Evolutionary conservation across 1,140 invertebrate species (phyloP).

Genomic region (Ooceraea biroi): DNA sequence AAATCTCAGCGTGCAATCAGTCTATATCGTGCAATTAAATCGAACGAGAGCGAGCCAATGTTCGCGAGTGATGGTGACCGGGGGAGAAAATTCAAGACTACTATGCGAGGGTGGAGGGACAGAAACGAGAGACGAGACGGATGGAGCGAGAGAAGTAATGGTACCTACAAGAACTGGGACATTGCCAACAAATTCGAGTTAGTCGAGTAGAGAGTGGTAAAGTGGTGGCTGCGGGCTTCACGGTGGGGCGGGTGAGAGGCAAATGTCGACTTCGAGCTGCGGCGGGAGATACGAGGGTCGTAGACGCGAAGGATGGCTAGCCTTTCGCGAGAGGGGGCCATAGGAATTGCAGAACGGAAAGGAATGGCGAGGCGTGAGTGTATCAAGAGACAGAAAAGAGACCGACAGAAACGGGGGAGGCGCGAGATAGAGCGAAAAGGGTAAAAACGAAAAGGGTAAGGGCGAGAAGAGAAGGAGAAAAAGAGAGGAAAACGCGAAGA

Average conservation of each 20-base stretch:
- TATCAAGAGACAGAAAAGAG: slow-evolving; percentile 57
- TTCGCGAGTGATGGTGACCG: slow-evolving; percentile 45
- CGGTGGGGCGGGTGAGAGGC: slow-evolving; percentile 71
- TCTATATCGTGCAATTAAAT: slow-evolving; percentile 47
- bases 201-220: slow-evolving; percentile 81
- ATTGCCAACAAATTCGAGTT: slow-evolving; percentile 84
- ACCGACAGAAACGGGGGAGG: slow-evolving; percentile 33
- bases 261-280: slow-evolving; percentile 77
- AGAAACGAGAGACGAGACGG: not conserved
- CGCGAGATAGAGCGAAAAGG: slow-evolving; percentile 46
- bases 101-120: slow-evolving; percentile 2
- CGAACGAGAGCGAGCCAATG: slow-evolving; percentile 39
- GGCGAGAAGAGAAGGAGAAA: slow-evolving; percentile 3
- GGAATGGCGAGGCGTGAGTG: slow-evolving; percentile 62
- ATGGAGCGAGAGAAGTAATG: slow-evolving; percentile 63
- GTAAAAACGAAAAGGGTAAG: slow-evolving; percentile 48
- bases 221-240: slow-evolving; percentile 81
- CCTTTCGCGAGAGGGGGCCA: slow-evolving; percentile 42
- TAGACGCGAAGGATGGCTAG: slow-evolving; percentile 67
- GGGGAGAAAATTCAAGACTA: slow-evolving; percentile 41
- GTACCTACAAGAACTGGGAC: slow-evolving; percentile 80
- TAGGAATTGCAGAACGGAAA: slow-evolving; percentile 64
- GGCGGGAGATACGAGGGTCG: slow-evolving; percentile 59
- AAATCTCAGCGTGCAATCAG: slow-evolving; percentile 1
- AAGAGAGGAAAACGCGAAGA: slow-evolving; percentile 32